These are phyloP conservation scores for Tethea ocularis DNA, from an alignment of 2,888 invertebrate species.

Conservation along the genomic window DNA sequence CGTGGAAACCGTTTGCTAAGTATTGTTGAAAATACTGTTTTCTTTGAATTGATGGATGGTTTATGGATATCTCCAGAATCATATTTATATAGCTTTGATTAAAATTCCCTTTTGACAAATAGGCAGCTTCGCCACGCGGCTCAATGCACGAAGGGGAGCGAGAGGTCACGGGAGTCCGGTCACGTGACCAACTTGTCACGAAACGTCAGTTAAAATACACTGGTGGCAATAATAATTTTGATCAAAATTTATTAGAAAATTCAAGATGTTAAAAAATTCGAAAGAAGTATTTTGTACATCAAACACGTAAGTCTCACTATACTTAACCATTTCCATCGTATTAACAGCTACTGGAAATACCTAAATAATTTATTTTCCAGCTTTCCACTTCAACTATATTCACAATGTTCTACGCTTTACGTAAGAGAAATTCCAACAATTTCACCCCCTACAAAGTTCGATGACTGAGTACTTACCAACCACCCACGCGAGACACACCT, in stretches of 20 bases:
- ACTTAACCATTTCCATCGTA: not conserved
- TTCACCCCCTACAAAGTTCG: constrained; percentile 41
- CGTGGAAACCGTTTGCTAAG: not conserved
- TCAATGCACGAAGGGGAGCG: constrained; percentile 22
- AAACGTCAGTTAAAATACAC: constrained; percentile 34
- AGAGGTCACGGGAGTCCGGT: constrained; percentile 28
- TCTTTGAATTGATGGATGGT: not conserved
- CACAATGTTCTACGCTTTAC: constrained; percentile 1
- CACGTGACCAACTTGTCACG: constrained; percentile 49
- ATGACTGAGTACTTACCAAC: constrained; percentile 44
- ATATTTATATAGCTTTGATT: not conserved
- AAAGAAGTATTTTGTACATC: not conserved
- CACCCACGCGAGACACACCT: constrained; percentile 32
- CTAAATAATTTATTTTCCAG: not conserved
- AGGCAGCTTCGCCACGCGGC: constrained; percentile 18
- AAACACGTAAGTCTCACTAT: not conserved
- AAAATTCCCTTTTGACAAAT: constrained; percentile 18
- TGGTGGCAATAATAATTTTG: constrained; percentile 22
- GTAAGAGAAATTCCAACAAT: constrained; percentile 22
- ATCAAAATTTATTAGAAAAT: too few relatives aligned
- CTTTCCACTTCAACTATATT: constrained; percentile 11
- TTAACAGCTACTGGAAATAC: not conserved
- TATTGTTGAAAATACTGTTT: not conserved
- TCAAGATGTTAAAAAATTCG: not conserved
- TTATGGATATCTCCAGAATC: not conserved